phyloP scores from a whole-genome alignment of 2,888 invertebrate genomes.

The Lacanobia oleracea region DNA sequence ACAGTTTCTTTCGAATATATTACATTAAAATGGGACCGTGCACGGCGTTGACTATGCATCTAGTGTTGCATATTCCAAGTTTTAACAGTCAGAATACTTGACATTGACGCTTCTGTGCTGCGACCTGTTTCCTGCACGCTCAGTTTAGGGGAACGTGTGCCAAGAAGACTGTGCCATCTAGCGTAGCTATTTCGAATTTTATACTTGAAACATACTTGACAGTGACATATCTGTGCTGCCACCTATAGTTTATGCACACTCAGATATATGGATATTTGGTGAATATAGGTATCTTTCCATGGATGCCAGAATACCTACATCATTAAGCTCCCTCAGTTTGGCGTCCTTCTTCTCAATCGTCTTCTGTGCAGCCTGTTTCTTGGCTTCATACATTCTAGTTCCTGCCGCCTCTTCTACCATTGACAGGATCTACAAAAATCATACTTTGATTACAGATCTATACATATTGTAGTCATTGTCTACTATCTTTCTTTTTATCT shows the following conservation, averaged over 20 bases:
- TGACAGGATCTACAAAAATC: constrained; percentile 93
- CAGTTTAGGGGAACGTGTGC: too few species aligned
- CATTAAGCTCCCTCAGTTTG: constrained; percentile 96
- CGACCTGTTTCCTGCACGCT: too few species aligned
- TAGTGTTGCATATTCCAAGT: too few species aligned
- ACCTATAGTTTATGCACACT: too few species aligned
- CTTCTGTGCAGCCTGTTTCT: constrained; percentile 96
- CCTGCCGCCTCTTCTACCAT: constrained; percentile 99
- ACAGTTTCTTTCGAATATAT: neutral
- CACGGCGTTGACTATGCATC: too few species aligned
- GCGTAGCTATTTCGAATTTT: too few species aligned
- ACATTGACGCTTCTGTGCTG: too few species aligned
- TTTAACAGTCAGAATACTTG: too few species aligned
- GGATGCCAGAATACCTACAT: constrained; percentile 83
- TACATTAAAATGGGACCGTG: too few species aligned
- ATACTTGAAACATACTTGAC: too few species aligned
- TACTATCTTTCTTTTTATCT: neutral
- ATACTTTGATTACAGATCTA: neutral
- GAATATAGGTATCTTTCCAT: neutral
- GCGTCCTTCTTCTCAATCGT: constrained; percentile 98
- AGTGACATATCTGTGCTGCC: too few species aligned
- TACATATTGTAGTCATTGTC: neutral
- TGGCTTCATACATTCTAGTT: constrained; percentile 98
- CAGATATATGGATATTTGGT: neutral
- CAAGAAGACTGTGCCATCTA: too few species aligned